Conservation (phyloP, 2,888 invertebrate genomes). For the Lepidocyrtoides sp. region DNA sequence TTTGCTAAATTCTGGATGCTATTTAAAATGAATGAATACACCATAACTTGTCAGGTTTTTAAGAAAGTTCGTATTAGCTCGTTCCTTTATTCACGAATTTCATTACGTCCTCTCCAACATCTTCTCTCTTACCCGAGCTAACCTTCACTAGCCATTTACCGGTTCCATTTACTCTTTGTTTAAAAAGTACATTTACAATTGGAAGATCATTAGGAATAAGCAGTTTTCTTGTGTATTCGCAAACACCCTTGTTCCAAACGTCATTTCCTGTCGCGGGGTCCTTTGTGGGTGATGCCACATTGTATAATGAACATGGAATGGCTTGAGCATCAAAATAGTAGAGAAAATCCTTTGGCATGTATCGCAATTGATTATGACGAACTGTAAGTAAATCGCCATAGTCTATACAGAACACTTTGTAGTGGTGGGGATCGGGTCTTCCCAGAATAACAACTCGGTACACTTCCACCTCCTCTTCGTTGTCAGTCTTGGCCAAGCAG, state of each 20-base stretch:
- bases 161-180: conserved; percentile 14
- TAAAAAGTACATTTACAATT: conserved; percentile 31
- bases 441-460: conserved; percentile 60
- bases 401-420: conserved; percentile 50
- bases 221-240: not conserved
- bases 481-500: conserved; percentile 34
- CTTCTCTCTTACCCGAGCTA: not conserved
- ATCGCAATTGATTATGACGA: conserved; percentile 37
- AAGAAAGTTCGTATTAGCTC: not conserved
- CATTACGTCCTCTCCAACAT: conserved; percentile 53
- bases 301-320: conserved; percentile 42
- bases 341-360: conserved; percentile 16
- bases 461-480: conserved; percentile 9
- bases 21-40: not conserved
- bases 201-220: conserved; percentile 18
- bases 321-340: conserved; percentile 39
- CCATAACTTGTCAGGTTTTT: not conserved
- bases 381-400: conserved; percentile 35
- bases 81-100: conserved; percentile 37
- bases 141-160: conserved; percentile 54
- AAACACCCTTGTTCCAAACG: not conserved
- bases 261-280: conserved; percentile 14
- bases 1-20: too few relatives aligned
- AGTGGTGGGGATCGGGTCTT: conserved; percentile 3
- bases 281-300: conserved; percentile 34